Percentiles rank a stretch among this genome's conserved stretches.
These are phyloP conservation scores for Copidosoma aretas DNA, from an alignment of 2,888 invertebrate species.

Conservation along the genomic window DNA sequence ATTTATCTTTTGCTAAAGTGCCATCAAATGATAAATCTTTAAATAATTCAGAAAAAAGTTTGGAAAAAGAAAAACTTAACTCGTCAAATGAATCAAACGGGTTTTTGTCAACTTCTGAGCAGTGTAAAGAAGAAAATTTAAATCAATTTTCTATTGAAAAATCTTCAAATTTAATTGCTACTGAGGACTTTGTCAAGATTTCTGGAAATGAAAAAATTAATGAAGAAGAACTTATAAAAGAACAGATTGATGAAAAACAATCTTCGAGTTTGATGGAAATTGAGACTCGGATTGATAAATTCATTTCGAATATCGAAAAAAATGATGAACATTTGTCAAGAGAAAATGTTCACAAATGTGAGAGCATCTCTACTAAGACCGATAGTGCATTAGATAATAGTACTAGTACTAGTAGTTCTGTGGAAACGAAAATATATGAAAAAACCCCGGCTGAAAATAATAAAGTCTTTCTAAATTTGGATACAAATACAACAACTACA, in stretches of 20 bases:
- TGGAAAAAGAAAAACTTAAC: slow-evolving; percentile 16
- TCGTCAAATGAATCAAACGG: slow-evolving; percentile 24
- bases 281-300: slow-evolving; percentile 5
- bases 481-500: slow-evolving; percentile 60
- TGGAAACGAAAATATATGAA: slow-evolving; percentile 46
- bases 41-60: slow-evolving; percentile 7
- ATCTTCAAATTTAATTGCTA: background rate
- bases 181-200: slow-evolving; percentile 9
- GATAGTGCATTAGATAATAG: slow-evolving; percentile 50
- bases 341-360: slow-evolving; percentile 19
- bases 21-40: background rate
- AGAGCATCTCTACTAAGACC: slow-evolving; percentile 22
- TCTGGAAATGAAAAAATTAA: slow-evolving; percentile 20
- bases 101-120: background rate
- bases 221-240: slow-evolving; percentile 5
- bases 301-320: slow-evolving; percentile 12
- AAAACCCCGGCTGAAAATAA: slow-evolving; percentile 45
- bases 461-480: slow-evolving; percentile 58
- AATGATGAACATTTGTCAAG: slow-evolving; percentile 19
- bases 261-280: background rate
- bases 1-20: slow-evolving; percentile 26
- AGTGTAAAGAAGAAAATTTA: slow-evolving; percentile 12
- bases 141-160: slow-evolving; percentile 15
- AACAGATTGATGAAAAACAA: slow-evolving; percentile 12
- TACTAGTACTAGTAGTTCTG: slow-evolving; percentile 48